Evolutionary conservation across 2,888 invertebrate genomes (phyloP), one percentile per base, ranked within the genome.

Genomic region (Philereme vetulata): DNA sequence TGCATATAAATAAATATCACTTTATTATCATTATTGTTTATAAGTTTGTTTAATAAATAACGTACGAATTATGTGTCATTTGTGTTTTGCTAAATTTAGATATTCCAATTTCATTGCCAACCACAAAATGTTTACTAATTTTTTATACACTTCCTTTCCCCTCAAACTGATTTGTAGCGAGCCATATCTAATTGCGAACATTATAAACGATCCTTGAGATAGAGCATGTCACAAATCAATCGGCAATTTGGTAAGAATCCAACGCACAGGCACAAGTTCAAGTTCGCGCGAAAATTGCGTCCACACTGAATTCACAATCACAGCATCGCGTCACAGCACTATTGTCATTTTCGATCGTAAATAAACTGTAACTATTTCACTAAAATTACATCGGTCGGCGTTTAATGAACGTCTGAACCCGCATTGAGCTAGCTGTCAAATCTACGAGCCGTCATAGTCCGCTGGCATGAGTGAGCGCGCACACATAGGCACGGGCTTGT

Each of bases 401-500:
- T 88, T 80, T 90, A 90, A 90, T 90, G 86, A 88, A 92, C 92
- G 92, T 92, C 91, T 92, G 91, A 86, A 85, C 92, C 90, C 89
- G 91, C 91, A 91, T 92, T 93, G 91, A 92, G 91, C 91, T 91
- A 92, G 92, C 92, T 93, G 93, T 93, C 93, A 93, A 92, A 92
- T 92, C 92, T 92, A 93, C 92, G 91, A 87, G 86, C 92, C 92
- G 92, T 93, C 92, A 93, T 92, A 91, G 92, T 89, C 89, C 82
- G 91, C 87, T 90, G 92, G 90, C 90, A 92, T 91, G 91, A 91
- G 90, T 88, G 86, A 66, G 85, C 82, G 79, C 90, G 82, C 92
- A 87, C 91, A 90, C 91, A 89, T 72, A 55, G 72, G 70, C 78
- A 68, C 88, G 86, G 79, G 81, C 85, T 77, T 82, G 80, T 86